Evolutionary conservation across 1,140 invertebrate species (phyloP).

Genomic region (Drosophila kikkawai): DNA sequence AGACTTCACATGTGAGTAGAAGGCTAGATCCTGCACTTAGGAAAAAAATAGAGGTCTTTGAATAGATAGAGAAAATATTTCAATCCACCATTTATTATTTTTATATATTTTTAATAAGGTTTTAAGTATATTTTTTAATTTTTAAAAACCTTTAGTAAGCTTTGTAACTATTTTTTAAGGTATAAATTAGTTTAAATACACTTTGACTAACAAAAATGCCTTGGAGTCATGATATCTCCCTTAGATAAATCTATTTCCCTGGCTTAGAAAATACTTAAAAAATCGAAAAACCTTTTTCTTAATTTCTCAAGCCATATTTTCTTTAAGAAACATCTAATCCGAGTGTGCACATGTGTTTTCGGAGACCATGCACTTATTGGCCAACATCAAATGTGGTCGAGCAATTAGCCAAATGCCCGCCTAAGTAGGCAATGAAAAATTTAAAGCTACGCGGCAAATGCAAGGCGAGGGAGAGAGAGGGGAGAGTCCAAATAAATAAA

Average conservation of each 20-base stretch:
- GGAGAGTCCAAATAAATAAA: conserved; percentile 26
- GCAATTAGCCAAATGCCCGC: conserved; percentile 34
- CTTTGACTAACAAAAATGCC: background rate
- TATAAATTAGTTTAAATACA: background rate
- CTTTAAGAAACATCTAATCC: background rate
- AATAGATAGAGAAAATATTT: background rate
- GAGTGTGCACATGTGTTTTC: background rate
- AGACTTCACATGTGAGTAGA: conserved; percentile 33
- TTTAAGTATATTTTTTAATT: background rate
- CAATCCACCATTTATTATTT: background rate
- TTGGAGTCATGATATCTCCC: background rate
- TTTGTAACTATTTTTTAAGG: background rate
- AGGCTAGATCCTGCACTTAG: conserved; percentile 1
- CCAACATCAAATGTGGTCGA: conserved; percentile 28
- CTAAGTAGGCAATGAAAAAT: conserved; percentile 72
- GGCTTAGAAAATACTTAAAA: background rate
- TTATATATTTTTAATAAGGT: too few relatives aligned
- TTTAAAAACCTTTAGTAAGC: background rate
- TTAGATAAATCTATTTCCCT: background rate
- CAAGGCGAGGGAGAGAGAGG: conserved; percentile 14
- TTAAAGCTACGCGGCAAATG: conserved; percentile 38
- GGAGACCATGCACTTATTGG: conserved; percentile 16
- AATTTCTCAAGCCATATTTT: background rate
- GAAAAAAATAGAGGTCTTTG: background rate
- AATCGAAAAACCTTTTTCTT: background rate